These are phyloP conservation scores for Acanthis flammea DNA, from an alignment of 2,797 vertebrate genomes.

Conservation along the genomic window DNA sequence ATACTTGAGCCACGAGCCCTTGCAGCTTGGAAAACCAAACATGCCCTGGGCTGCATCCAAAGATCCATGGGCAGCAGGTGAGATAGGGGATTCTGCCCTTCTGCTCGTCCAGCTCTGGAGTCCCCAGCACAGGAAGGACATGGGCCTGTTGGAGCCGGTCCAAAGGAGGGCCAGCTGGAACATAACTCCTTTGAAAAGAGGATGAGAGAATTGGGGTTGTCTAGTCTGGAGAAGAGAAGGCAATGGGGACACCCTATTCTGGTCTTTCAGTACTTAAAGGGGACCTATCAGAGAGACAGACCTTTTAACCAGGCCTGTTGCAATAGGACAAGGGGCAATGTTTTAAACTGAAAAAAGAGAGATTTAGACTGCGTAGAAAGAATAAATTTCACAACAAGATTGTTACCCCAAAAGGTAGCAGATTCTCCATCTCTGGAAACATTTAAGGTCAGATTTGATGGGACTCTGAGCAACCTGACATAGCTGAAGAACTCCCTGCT, in stretches of 20 bases:
- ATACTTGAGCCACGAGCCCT: background rate
- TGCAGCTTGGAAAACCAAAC: background rate
- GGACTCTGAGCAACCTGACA: background rate
- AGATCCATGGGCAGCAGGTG: rapidly evolving
- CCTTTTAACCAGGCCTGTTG: rapidly evolving
- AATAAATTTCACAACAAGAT: background rate
- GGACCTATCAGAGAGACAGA: background rate
- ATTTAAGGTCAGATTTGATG: background rate
- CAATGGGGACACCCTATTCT: background rate
- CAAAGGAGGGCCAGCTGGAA: background rate
- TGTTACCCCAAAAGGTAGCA: no score
- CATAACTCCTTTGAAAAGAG: background rate
- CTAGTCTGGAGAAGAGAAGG: background rate
- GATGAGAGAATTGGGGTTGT: background rate
- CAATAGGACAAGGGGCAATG: background rate
- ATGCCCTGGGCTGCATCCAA: background rate
- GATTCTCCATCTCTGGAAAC: background rate
- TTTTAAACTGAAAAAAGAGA: background rate
- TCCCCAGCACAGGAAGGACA: no score
- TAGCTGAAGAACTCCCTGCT: background rate
- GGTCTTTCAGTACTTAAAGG: background rate
- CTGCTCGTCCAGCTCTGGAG: background rate
- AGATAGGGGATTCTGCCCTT: background rate
- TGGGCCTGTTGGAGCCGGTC: background rate
- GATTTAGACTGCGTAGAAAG: background rate